phyloP scores from a whole-genome alignment of 2,797 vertebrate genomes.

The Muscicapa striata region DNA sequence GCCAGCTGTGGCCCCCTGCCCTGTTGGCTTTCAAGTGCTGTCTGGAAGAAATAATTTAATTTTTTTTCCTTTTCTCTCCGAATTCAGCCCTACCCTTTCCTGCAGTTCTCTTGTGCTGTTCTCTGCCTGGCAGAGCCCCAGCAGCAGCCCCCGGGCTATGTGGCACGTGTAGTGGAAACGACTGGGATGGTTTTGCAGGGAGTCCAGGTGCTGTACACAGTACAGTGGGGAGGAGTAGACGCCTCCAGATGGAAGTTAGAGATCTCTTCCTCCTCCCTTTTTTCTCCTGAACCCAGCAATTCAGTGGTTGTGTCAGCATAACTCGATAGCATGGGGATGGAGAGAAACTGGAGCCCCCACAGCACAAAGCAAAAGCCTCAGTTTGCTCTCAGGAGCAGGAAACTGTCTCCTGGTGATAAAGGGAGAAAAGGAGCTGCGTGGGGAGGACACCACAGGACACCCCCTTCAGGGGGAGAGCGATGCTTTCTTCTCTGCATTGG shows the following conservation, averaged over 20 bases:
- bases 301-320: background rate
- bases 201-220: background rate
- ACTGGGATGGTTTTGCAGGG: background rate
- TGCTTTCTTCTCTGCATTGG: background rate
- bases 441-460: background rate
- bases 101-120: background rate
- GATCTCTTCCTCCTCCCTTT: background rate
- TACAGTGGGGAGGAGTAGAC: background rate
- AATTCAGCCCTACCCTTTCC: background rate
- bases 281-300: background rate
- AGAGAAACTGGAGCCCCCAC: background rate
- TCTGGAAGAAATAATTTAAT: background rate
- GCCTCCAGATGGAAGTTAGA: background rate
- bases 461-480: background rate
- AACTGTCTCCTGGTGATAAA: background rate
- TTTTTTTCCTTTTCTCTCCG: no score
- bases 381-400: background rate
- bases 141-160: background rate
- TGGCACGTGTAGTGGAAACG: background rate
- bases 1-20: background rate
- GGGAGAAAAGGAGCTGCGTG: background rate
- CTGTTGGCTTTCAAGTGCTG: background rate
- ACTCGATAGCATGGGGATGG: background rate
- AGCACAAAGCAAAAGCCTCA: background rate
- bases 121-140: conserved; percentile 13